Evolutionary conservation across 2,113 vertebrate genomes (phyloP).

Genomic region (Thamnaconus septentrionalis): DNA sequence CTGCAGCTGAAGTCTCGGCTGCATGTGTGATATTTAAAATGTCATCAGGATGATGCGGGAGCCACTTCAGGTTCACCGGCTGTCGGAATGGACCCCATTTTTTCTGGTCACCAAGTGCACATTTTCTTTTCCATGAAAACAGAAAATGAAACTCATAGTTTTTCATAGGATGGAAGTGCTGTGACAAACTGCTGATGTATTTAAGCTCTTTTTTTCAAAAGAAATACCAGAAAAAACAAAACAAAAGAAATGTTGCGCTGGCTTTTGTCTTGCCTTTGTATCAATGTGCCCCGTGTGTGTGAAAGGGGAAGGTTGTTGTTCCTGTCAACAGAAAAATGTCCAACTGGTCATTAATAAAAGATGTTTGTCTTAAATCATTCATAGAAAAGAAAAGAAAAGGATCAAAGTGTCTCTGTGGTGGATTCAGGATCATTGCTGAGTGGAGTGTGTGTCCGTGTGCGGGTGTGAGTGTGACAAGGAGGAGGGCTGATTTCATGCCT

Average conservation of each 20-base stretch:
- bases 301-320: slow-evolving; percentile 23
- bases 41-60: no score
- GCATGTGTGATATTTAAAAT: no score
- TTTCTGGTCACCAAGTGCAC: slow-evolving; percentile 17
- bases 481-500: background rate
- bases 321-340: slow-evolving; percentile 20
- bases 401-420: background rate
- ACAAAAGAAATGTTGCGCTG: slow-evolving; percentile 7
- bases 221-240: no score
- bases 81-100: background rate
- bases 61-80: no score
- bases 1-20: no score
- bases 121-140: no score
- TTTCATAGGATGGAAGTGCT: no score
- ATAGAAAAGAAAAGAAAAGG: background rate
- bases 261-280: slow-evolving; percentile 44
- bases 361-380: slow-evolving; percentile 18
- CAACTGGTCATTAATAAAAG: slow-evolving; percentile 31
- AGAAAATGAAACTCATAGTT: no score
- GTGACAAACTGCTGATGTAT: no score
- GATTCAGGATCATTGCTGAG: background rate
- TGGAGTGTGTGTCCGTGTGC: no score
- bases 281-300: slow-evolving; percentile 33
- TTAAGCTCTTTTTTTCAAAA: no score
- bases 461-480: background rate